Base-by-base conservation (phyloP, 2,888 invertebrate species). In the Brenthis ino region DNA sequence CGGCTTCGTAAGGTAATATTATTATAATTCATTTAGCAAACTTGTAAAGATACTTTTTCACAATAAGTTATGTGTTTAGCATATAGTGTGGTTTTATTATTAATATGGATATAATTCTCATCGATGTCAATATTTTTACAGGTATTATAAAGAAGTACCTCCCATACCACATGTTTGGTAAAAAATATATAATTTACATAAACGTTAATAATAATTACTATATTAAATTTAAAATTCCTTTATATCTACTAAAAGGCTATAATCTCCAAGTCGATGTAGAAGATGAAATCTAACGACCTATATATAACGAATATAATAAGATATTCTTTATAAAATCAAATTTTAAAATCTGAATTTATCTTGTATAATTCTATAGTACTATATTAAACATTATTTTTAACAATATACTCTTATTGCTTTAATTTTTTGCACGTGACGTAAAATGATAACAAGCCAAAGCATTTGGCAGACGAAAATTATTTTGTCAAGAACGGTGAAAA, bases 81-180 rank as follows among this genome's bases (percentile, higher is more conserved):
- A 43, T 43, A 43, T 43, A 11, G 3, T 43, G 2, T 11, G 37
- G 1, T 43, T 43, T 43, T 43, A 43, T 8, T 43, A 37, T 43
- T 43, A 47, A 55, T 64, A 61, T 28, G 58, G 37, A 58, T 64
- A 14, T n/a, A 57, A 53, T 61, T 14, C 12, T 53, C 14, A 63
- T 54, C 28, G 37, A 11, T 11, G 8, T 55, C 20, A 33, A 48
- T 58, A 65, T 70, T 64, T 68, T 85, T 82, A 65, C 83, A 92
- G 92, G 76, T 91, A 89, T 76, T 92, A 91, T 76, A 92, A 91
- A 76, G 90, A 91, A 83, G 90, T 92, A 2, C 91, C 91, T 16
- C 90, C 91, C 8, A 91, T 92, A 43, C 91, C 91, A 14, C 90
- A 84, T 64, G 77, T 85, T 11, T 89, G 88, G 86, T 86, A 77